These are phyloP conservation scores for Drosophila repletoides DNA, from an alignment of 1,140 invertebrate species.

Conservation along the genomic window DNA sequence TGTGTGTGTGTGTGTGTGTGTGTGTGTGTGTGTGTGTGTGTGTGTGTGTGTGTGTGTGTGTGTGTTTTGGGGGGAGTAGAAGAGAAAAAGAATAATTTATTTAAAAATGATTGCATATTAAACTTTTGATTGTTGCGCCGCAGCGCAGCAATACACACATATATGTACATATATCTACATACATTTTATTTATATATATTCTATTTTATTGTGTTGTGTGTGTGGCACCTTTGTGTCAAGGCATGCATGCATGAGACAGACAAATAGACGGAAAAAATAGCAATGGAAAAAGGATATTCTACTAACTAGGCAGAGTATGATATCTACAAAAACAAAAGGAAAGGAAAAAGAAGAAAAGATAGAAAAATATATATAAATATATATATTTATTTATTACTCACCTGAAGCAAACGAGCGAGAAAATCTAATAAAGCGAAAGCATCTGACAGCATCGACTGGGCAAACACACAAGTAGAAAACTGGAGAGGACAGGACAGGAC, in stretches of 20 bases:
- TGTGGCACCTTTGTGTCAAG: not conserved
- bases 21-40: constrained; percentile 16
- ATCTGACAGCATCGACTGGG: constrained; percentile 15
- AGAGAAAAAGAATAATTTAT: constrained; percentile 72
- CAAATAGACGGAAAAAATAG: constrained; percentile 5
- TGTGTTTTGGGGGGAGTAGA: constrained; percentile 54
- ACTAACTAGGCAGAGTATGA: not conserved
- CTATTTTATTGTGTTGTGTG: not conserved
- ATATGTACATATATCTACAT: constrained; percentile 1
- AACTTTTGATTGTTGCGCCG: constrained; percentile 33
- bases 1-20: constrained; percentile 33
- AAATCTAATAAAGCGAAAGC: constrained; percentile 54
- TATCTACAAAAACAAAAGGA: too few relatives aligned
- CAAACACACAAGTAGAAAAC: not conserved
- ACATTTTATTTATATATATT: constrained; percentile 1
- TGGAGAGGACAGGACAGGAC: not conserved
- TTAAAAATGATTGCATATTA: constrained; percentile 63
- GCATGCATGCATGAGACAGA: constrained; percentile 2
- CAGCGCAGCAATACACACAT: constrained; percentile 21
- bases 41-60: constrained; percentile 37
- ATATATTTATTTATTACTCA: constrained; percentile 39
- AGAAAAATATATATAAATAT: not conserved
- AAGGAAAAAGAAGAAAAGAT: not conserved
- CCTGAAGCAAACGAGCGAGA: constrained; percentile 26
- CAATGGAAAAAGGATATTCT: too few relatives aligned